Evolutionary conservation across 2,888 invertebrate species (phyloP).

Genomic region (Tetranychus piercei): DNA sequence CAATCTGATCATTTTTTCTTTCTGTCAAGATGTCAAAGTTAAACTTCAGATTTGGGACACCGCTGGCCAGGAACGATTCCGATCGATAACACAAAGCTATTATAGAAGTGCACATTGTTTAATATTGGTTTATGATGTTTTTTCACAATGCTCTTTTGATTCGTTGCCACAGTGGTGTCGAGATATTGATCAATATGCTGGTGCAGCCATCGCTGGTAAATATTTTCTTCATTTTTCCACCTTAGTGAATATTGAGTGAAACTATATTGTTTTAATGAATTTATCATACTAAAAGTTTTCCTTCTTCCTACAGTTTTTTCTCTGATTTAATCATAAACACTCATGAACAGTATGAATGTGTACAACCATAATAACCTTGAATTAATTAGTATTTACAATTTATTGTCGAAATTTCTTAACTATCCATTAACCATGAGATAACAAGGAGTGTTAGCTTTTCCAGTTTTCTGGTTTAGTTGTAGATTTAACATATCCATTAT

Average conservation of each 20-base stretch:
- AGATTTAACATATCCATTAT: no score
- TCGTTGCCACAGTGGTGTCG: slow-evolving; percentile 88
- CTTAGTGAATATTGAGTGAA: not conserved
- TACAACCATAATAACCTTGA: no score
- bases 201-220: slow-evolving; percentile 5
- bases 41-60: slow-evolving; percentile 99
- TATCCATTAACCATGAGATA: no score
- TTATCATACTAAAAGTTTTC: not conserved
- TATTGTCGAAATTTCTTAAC: no score
- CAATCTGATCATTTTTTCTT: not conserved
- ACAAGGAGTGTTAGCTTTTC: no score
- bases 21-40: slow-evolving; percentile 42
- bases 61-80: slow-evolving; percentile 81
- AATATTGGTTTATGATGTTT: slow-evolving; percentile 89
- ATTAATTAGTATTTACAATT: no score
- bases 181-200: slow-evolving; percentile 89
- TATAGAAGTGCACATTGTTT: slow-evolving; percentile 91
- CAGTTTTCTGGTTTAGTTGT: no score
- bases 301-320: not conserved
- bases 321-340: no score
- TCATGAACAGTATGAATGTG: no score
- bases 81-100: slow-evolving; percentile 93
- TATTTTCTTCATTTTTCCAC: no score
- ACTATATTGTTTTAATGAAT: not conserved
- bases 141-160: slow-evolving; percentile 92